Conservation (phyloP, 2,113 vertebrate species). For the Rhipidura dahli region DNA sequence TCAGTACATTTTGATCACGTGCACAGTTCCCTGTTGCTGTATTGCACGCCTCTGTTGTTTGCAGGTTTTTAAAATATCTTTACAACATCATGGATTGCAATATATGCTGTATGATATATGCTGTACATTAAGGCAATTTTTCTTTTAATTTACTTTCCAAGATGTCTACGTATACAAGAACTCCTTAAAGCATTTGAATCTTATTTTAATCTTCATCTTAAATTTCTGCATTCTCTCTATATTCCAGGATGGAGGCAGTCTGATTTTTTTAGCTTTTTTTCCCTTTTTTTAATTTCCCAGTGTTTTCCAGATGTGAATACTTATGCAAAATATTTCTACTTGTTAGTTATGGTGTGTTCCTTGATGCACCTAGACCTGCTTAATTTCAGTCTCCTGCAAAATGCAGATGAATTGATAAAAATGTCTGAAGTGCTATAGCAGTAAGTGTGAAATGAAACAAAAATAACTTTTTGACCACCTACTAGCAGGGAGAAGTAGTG, state of each 20-base stretch:
- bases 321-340: not conserved
- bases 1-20: not conserved
- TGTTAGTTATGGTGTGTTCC: not conserved
- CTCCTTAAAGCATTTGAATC: not conserved
- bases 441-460: not conserved
- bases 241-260: not conserved
- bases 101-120: not conserved
- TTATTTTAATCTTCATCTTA: not conserved
- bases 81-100: not conserved
- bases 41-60: not conserved
- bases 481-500: not conserved
- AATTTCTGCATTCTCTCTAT: not conserved
- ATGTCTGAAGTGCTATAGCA: not conserved
- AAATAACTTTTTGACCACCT: not conserved
- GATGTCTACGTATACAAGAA: not conserved
- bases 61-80: not conserved
- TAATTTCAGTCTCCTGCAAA: not conserved
- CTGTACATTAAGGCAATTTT: not conserved
- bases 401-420: not conserved
- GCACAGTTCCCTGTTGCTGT: not conserved
- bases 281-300: not conserved
- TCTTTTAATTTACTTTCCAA: not conserved
- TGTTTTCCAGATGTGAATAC: not conserved
- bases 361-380: not conserved
- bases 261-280: not conserved